Base-by-base conservation (phyloP, 2,888 invertebrate species). In the Eucera pruinosa region DNA sequence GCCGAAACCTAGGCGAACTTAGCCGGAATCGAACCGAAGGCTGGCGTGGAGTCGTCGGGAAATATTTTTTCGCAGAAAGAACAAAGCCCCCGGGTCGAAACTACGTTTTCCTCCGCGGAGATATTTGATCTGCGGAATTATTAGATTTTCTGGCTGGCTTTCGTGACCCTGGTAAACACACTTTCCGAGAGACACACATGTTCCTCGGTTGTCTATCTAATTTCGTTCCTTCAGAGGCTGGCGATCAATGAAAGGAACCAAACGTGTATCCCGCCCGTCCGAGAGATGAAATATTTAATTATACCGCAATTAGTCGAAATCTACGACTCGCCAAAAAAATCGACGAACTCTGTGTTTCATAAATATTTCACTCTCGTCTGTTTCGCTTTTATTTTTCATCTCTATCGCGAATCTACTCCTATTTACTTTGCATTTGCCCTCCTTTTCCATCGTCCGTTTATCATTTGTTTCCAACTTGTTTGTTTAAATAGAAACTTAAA, bases 151-250 rank as follows among this genome's bases (percentile, higher is more conserved):
- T 58, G 72, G 57, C 78, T 70, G 80, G 61, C 77, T 77, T 78
- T 82, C 82, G 80, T 84, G 81, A 79, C 85, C 80, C 86, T 52
- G 82, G 90, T 87, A 90, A 91, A 91, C 87, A 90, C 85, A 86
- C 87, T 89, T 90, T 90, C 85, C 85, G 78, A 76, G 80, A 80
- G 78, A 71, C 80, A 86, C 88, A 86, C 83, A 83, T 75, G 81
- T 33, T 50, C 39, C 45, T 25, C 50, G 43, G 50, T 71, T 18
- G 61, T 81, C 73, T 77, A 75, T 85, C 73, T 73, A 85, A 78
- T 86, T 86, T 72, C 30, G 11, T 33, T n/a, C 11, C 13, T 15
- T 25, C 47, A 18, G 15, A 13, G 25, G 6, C 11, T 13, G 18
- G 5, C 52, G 58, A 47, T 41, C 76, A 54, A 41, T 25, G 43